Conservation (phyloP, 92 coral and sea anemone genomes). For the Epizoanthus stellaris region DNA sequence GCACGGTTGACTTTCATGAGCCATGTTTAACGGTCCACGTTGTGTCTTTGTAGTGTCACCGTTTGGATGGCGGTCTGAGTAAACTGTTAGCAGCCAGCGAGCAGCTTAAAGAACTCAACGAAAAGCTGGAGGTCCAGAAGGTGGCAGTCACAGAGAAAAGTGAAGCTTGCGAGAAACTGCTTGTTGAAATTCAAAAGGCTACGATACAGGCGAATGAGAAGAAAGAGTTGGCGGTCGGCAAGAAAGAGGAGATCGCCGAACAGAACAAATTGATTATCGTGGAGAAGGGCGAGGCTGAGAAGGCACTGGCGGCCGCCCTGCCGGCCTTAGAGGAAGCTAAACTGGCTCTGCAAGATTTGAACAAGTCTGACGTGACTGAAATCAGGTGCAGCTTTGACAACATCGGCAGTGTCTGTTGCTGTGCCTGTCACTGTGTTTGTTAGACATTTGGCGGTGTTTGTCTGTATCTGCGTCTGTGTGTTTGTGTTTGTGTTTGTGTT, state of each 20-base stretch:
- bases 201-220: conserved; percentile 95
- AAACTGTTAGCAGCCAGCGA: conserved; percentile 98
- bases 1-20: too few relatives aligned
- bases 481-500: background rate
- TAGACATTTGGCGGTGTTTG: too few relatives aligned
- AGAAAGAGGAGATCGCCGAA: conserved; percentile 89
- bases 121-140: conserved; percentile 94
- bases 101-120: conserved; percentile 97
- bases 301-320: conserved; percentile 90
- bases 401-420: background rate
- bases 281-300: conserved; percentile 96
- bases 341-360: conserved; percentile 94
- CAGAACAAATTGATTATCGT: conserved; percentile 91
- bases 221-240: conserved; percentile 92
- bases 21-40: background rate
- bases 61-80: conserved; percentile 98
- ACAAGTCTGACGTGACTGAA: conserved; percentile 99
- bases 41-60: conserved; percentile 76
- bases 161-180: conserved; percentile 95
- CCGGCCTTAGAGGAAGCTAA: conserved; percentile 98
- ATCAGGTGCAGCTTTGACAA: conserved; percentile 68
- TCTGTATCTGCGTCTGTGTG: background rate
- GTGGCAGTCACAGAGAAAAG: conserved; percentile 98
- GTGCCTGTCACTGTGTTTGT: background rate
- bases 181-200: conserved; percentile 87